These are phyloP conservation scores for Amiota communis DNA, from an alignment of 2,888 invertebrate genomes.

Conservation along the genomic window DNA sequence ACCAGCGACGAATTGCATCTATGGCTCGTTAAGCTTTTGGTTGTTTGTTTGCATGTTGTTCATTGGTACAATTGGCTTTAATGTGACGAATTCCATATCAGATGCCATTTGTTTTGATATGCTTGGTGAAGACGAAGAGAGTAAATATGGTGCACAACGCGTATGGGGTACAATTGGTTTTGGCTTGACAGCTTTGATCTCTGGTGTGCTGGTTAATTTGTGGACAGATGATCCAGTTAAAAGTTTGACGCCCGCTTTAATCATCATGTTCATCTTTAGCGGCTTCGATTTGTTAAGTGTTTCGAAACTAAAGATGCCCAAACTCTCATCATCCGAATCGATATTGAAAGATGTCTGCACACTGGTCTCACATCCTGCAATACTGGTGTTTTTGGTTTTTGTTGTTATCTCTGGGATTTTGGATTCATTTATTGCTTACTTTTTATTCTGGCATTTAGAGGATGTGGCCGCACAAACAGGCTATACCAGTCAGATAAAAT, in stretches of 20 bases:
- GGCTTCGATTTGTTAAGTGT: conserved; percentile 81
- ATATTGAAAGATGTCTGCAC: conserved; percentile 80
- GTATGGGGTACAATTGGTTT: conserved; percentile 90
- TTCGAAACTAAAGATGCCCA: conserved; percentile 78
- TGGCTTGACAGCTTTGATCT: conserved; percentile 81
- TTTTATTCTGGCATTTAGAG: conserved; percentile 88
- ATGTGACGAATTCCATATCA: conserved; percentile 88
- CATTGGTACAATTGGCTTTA: conserved; percentile 84
- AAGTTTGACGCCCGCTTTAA: conserved; percentile 81
- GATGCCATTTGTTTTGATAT: conserved; percentile 94
- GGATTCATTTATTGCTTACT: conserved; percentile 87
- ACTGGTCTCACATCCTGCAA: conserved; percentile 78
- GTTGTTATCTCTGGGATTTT: conserved; percentile 84
- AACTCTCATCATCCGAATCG: conserved; percentile 79
- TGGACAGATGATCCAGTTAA: conserved; percentile 77
- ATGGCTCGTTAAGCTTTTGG: conserved; percentile 81
- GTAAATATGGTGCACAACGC: conserved; percentile 84
- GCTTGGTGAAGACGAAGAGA: conserved; percentile 80
- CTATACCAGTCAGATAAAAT: conserved; percentile 79
- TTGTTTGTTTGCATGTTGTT: conserved; percentile 82
- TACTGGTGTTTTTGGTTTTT: conserved; percentile 81
- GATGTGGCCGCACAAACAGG: conserved; percentile 80
- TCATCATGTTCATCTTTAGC: conserved; percentile 79
- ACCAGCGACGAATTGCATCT: conserved; percentile 71
- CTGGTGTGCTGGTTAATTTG: conserved; percentile 81